Evolutionary conservation across 1,140 invertebrate genomes (phyloP), one percentile per base, ranked within the genome.

Genomic region (Mylabris phalerata): DNA sequence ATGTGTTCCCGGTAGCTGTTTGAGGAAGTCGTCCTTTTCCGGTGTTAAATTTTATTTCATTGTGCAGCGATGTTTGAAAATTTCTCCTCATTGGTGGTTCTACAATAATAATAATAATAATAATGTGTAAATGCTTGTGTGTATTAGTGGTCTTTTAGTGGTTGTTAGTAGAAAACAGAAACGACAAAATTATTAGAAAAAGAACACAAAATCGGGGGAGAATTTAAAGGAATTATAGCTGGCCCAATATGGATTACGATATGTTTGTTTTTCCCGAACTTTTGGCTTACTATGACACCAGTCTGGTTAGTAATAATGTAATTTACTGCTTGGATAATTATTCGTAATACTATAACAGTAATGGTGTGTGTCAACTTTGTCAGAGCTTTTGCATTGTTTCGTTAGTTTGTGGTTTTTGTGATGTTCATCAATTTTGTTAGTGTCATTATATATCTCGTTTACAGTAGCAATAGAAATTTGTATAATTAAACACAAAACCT

Each of bases 261-360:
- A 67, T 73, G 63, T 54, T 73, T 41, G 62, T 72, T 41, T 72
- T 68, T 63, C 72, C 72, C 26, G 72, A 73, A 51, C 67, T 73
- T 48, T 45, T 72, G 57, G 65, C 69, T 4, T 73, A 73, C 55
- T 73, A 73, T 59, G 72, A 73, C 50, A 50, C 55, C n/a, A 59
- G 58, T 54, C 56, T 69, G 69, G 69, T 71, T 57, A 61, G 69
- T 68, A 62, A 32, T 57, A 52, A 43, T 48, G 40, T 43, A 41
- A 47, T 52, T 52, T 52, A 52, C 11, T 52, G 40, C 41, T 41
- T 25, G 42, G 40, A 52, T 52, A 52, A 52, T 52, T 43, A 32
- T 32, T 32, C 41, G 39, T n/a, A 52, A 32, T 32, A 41, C 46
- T 50, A 40, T 38, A 57, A 39, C 4, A 5, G 32, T 32, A 32